Base-by-base conservation (phyloP, 2,797 vertebrate genomes). In the Sternarchorhynchus goeldii region DNA sequence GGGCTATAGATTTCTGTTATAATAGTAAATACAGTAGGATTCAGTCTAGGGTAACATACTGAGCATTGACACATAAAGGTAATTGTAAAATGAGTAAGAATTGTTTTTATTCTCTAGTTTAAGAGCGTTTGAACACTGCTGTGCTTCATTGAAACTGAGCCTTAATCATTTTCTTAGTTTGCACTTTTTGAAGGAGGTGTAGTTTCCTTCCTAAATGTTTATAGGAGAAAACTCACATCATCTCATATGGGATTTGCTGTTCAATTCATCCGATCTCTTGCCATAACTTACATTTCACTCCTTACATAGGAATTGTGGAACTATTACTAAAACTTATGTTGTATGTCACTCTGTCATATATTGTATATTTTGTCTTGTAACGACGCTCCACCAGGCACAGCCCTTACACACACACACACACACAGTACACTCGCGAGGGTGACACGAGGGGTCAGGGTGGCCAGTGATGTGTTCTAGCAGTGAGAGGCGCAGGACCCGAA, bases 361-460 rank as follows among this genome's bases (percentile, higher is more conserved):
- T 70, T 81, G 73, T 5, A 76, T 60, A 63, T 63, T 70, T 78
- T 34, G 50, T 73, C 59, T 34, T 55, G 73, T 70, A 29, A 76
- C 29, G 25, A 41, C 62, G 59, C 63, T 62, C 62, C 68, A 71
- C 34, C 21, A 18, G 17, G 59, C 31, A 72, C 56, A 66, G 53
- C 36, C n/a, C 53, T n/a, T 63, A n/a, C 5, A 21, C 17, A 14
- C 16, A 62, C 12, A 62, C 58, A 72, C 56, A 55, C 36, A 50
- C 58, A 73, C 57, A 59, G 65, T 64, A 18, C 66, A 45, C 57
- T 74, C 80, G 59, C 74, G 25, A 75, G 53, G 70, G 79, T 79
- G 73, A 83, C 83, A 78, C 76, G 55, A 50, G 31, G 68, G 82
- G 85, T 87, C 85, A 86, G 69, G 67, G 56, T 75, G 67, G 71